phyloP scores from a whole-genome alignment of 2,113 vertebrate genomes.

The Dromiciops gliroides region DNA sequence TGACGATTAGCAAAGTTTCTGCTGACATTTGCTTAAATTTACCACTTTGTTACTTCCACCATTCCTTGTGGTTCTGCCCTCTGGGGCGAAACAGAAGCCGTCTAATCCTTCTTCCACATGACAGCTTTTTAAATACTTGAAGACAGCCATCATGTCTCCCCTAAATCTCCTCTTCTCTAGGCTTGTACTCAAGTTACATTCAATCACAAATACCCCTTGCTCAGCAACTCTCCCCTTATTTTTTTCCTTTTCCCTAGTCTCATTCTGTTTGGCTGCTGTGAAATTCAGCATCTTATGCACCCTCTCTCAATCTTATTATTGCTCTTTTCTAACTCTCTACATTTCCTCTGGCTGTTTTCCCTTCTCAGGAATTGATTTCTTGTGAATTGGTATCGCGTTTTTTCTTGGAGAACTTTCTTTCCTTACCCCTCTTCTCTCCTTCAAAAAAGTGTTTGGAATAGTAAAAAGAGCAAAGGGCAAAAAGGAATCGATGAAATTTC shows the following conservation, averaged over 20 bases:
- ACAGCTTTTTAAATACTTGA: neutral
- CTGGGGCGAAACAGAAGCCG: neutral
- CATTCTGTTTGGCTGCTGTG: neutral
- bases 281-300: neutral
- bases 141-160: neutral
- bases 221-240: neutral
- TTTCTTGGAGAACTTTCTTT: neutral
- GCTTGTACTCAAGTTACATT: neutral
- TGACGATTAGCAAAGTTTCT: neutral
- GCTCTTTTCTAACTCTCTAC: neutral
- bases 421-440: neutral
- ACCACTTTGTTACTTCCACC: neutral
- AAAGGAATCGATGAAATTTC: neutral
- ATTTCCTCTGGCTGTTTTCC: neutral
- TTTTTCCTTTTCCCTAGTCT: neutral
- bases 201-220: neutral
- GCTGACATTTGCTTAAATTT: neutral
- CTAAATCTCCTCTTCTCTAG: neutral
- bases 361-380: neutral
- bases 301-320: neutral
- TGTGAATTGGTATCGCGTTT: neutral
- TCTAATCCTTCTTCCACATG: neutral
- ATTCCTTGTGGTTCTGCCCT: neutral
- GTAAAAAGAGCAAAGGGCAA: neutral
- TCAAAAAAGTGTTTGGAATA: neutral